Evolutionary conservation across 2,888 invertebrate genomes (phyloP).

Genomic region (Drosophila robusta): DNA sequence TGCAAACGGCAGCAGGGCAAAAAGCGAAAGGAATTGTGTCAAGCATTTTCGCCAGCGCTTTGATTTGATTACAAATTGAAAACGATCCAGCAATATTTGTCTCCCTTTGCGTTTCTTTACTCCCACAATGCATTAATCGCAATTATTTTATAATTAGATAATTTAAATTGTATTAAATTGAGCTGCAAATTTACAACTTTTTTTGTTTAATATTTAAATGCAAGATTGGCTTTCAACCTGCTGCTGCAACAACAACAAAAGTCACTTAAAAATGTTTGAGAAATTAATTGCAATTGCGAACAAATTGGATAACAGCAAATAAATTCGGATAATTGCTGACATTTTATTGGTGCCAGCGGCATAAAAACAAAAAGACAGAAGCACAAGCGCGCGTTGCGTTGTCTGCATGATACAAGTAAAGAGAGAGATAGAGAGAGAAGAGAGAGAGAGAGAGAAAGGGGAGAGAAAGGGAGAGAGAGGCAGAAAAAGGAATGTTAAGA

Average conservation of each 20-base stretch:
- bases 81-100: slow-evolving; percentile 8
- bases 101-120: not conserved
- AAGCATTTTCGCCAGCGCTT: slow-evolving; percentile 53
- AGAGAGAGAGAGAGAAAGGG: too few relatives aligned
- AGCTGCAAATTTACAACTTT: slow-evolving; percentile 12
- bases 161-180: slow-evolving; percentile 15
- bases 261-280: slow-evolving; percentile 44
- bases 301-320: slow-evolving; percentile 71
- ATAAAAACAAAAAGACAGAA: not conserved
- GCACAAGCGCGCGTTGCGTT: slow-evolving; percentile 21
- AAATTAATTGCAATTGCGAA: slow-evolving; percentile 69
- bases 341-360: slow-evolving; percentile 39
- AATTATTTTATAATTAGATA: slow-evolving; percentile 14
- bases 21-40: slow-evolving; percentile 60
- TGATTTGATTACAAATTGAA: slow-evolving; percentile 52
- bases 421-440: not conserved
- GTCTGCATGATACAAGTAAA: slow-evolving; percentile 31
- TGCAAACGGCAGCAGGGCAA: slow-evolving; percentile 29
- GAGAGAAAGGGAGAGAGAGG: too few relatives aligned
- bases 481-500: too few relatives aligned
- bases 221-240: slow-evolving; percentile 9
- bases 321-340: slow-evolving; percentile 47
- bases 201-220: slow-evolving; percentile 3
- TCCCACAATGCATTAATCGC: slow-evolving; percentile 10
- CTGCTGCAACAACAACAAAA: not conserved